Base-by-base conservation (phyloP, 2,888 invertebrate species). In the Rhagonycha fulva region DNA sequence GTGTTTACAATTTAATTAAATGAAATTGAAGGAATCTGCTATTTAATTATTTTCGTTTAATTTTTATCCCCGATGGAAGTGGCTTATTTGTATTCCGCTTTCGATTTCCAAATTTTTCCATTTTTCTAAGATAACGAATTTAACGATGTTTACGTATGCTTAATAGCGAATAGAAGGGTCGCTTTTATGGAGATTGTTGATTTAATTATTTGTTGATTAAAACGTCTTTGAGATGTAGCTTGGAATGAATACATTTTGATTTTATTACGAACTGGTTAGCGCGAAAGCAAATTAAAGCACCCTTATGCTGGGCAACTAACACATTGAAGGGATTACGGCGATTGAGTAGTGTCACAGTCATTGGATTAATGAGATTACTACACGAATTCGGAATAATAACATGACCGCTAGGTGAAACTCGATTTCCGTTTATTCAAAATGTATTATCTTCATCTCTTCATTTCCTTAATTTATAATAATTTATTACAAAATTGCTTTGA, bases 361-460 rank as follows among this genome's bases (percentile, higher is more conserved):
- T 70, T 66, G 76, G 76, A 76, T 73, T 76, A 76, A 72, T 76
- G 76, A 76, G 76, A 76, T 76, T 76, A 76, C 76, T 73, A 70
- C 73, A 76, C 76, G 76, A 68, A 76, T 73, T 67, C 70, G 69
- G 76, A 76, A 76, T 76, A 76, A 76, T 76, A 76, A 76, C 76
- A 73, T 76, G 76, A 73, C 76, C 76, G 70, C 73, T 76, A 76
- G 76, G 76, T 76, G 73, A 69, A 76, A 76, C 73, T 76, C 76
- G 76, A 76, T 76, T 76, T 76, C 76, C 76, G 70, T 62, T 62
- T 68, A 74, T 69, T 62, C 68, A 68, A 14, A 74, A 32, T 62
- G 30, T 62, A 68, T 72, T 69, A 72, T 76, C 47, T 76, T 72
- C 69, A 69, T 66, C 72, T 72, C 72, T 72, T 72, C 76, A 76